Evolutionary conservation across 2,797 vertebrate species (phyloP), one percentile per base, ranked within the genome.

Genomic region (Macrochelys suwanniensis): DNA sequence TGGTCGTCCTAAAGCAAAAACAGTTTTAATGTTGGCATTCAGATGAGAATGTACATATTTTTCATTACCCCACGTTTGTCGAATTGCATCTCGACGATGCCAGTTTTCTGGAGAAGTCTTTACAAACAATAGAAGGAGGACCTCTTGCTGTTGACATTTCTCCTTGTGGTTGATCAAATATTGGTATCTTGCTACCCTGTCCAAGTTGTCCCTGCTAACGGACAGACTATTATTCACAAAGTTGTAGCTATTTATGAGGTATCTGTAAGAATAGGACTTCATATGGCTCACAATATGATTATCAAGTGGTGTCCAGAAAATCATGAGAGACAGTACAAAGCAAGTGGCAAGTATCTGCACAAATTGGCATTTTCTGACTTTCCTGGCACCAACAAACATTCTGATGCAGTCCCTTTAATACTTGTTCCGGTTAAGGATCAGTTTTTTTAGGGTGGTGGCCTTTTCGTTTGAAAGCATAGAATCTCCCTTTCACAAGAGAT

Each of bases 21-120:
- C 93, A 19, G 99, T 98, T 97, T 98, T 99, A 81, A 99, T 98
- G 3, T 92, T 98, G 80, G 98, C 98, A 5, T 98, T 97, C 28
- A 99, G 98, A 5, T 98, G 91, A 5, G 97, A 97, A 82, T 0
- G 92, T 25, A 98, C 96, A 1, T 98, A 99, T 23, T 96, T 97
- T 96, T 99, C 99, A 2, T 99, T 99, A n/a, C 99, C 99, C 99
- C 99, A 99, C 0, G 99, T 99, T 5, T 98, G 98, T 92, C 99
- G 98, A 95, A 99, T 99, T 5, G 98, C 98, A 89, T 98, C 98
- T 12, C 99, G 98, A 25, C 98, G 98, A 47, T 98, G 79, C 1
- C 96, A 95, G 96, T 99, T 99, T 94, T 98, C 98, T 0, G 99
- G 99, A 3, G 99, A 98, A 0, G 98, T 98, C 94, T 99, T 99